Evolutionary conservation across 2,113 vertebrate genomes (phyloP).

Genomic region (Psettodes erumei): DNA sequence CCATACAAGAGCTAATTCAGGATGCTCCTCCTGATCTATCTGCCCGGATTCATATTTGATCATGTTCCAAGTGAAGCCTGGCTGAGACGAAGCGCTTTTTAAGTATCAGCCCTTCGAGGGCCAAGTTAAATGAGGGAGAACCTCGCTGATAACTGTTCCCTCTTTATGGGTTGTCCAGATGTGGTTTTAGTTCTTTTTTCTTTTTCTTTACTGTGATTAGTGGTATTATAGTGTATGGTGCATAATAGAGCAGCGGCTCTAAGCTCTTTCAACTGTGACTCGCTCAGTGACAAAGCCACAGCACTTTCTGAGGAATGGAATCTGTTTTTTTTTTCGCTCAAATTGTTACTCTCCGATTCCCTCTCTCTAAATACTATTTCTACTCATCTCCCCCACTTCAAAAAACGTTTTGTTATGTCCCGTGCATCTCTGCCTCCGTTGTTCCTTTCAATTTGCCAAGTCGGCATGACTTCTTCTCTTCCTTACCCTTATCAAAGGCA

Average conservation of each 20-base stretch:
- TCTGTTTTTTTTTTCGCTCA: slow-evolving; percentile 23
- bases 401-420: slow-evolving; percentile 2
- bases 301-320: background rate
- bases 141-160: slow-evolving; percentile 30
- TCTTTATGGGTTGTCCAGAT: slow-evolving; percentile 22
- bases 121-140: slow-evolving; percentile 40
- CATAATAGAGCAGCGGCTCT: slow-evolving; percentile 19
- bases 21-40: slow-evolving; percentile 34
- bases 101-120: slow-evolving; percentile 26
- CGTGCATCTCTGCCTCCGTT: slow-evolving; percentile 6
- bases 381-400: slow-evolving; percentile 6
- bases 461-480: too few species aligned
- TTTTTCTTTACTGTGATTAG: slow-evolving; percentile 21
- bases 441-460: too few species aligned
- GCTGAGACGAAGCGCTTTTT: slow-evolving; percentile 24
- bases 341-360: slow-evolving; percentile 7
- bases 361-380: slow-evolving; percentile 9
- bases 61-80: slow-evolving; percentile 27
- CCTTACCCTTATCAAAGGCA: slow-evolving; percentile 59
- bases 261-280: slow-evolving; percentile 31
- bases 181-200: slow-evolving; percentile 12
- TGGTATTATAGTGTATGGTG: slow-evolving; percentile 12
- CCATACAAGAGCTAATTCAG: slow-evolving; percentile 38
- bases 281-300: slow-evolving; percentile 12
- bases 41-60: slow-evolving; percentile 68